phyloP scores from a whole-genome alignment of 2,113 vertebrate species.

The Rynchops niger region DNA sequence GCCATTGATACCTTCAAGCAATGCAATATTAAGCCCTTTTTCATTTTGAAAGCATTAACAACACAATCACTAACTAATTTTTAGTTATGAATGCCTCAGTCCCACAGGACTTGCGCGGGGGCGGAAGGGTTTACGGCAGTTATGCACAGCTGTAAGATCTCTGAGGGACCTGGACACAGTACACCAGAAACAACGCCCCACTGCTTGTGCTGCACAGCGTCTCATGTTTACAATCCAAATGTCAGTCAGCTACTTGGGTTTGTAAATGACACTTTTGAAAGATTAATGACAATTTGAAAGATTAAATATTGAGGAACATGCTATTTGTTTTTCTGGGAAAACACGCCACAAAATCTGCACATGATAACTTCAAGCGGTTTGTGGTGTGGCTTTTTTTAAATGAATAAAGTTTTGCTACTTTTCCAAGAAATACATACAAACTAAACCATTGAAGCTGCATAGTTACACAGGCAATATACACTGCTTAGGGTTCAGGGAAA shows the following conservation, averaged over 20 bases:
- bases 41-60: constrained; percentile 17
- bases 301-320: neutral
- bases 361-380: neutral
- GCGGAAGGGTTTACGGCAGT: neutral
- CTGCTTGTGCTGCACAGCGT: neutral
- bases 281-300: neutral
- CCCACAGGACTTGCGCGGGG: neutral
- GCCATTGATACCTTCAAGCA: neutral
- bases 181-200: neutral
- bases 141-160: neutral
- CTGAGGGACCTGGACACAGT: neutral
- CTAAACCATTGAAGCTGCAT: neutral
- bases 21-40: neutral
- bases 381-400: neutral
- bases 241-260: neutral
- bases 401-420: neutral
- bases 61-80: neutral
- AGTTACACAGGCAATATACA: neutral
- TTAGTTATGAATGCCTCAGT: neutral
- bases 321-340: neutral
- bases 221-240: neutral
- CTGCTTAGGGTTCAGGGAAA: neutral
- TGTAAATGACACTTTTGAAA: neutral
- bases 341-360: neutral
- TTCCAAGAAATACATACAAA: neutral